Percentiles rank a stretch among this genome's conserved stretches.
These are phyloP conservation scores for Scrobipalpa costella DNA, from an alignment of 2,888 invertebrate genomes.

Conservation along the genomic window DNA sequence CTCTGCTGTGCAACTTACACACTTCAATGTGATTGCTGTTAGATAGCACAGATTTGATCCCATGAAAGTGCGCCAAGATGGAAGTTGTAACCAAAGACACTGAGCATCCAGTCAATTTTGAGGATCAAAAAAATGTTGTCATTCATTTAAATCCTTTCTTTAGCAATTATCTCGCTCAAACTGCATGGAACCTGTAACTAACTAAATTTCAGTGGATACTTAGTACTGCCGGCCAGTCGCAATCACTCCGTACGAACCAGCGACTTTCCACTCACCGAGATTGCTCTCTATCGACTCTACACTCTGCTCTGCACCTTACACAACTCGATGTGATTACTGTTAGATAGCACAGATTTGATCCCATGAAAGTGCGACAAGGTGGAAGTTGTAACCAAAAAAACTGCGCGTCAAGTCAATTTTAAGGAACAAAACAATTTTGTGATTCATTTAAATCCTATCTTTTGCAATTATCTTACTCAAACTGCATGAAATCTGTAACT, in stretches of 20 bases:
- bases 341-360: constrained; percentile 4
- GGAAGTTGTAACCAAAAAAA: constrained; percentile 1
- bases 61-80: too few species aligned
- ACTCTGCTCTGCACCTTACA: constrained; percentile 16
- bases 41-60: constrained; percentile 9
- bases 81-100: too few species aligned
- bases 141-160: too few species aligned
- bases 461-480: too few species aligned
- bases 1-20: constrained; percentile 16
- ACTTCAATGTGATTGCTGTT: constrained; percentile 17
- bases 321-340: constrained; percentile 18
- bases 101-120: too few species aligned
- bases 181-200: too few species aligned
- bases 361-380: not conserved
- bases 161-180: too few species aligned
- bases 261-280: constrained; percentile 64
- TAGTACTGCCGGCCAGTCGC: too few species aligned
- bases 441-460: not conserved
- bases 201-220: not conserved
- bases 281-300: constrained; percentile 45
- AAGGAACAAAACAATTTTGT: not conserved
- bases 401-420: too few species aligned
- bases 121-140: too few species aligned
- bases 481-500: not conserved
- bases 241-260: constrained; percentile 32